phyloP scores from a whole-genome alignment of 92 coral and sea anemone genomes.

The Epizoanthus fatuus region DNA sequence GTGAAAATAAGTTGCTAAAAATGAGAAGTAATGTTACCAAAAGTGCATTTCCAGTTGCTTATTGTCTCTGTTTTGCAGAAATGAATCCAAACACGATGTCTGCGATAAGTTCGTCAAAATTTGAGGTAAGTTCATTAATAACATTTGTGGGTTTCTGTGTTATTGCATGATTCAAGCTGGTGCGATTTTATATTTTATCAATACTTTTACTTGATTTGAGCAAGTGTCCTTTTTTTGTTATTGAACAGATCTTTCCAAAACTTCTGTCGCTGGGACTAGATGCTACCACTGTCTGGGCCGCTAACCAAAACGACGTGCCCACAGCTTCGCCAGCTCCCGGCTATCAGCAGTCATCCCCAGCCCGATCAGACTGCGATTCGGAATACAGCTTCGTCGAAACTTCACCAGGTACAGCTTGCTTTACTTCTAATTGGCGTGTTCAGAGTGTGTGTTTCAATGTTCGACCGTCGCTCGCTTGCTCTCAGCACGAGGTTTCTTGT shows the following conservation, averaged over 20 bases:
- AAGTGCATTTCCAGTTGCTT: not conserved
- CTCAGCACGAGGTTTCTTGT: not conserved
- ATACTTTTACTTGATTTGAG: not conserved
- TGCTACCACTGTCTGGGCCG: constrained; percentile 18
- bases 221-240: not conserved
- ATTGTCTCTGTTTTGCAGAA: not conserved
- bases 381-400: constrained; percentile 5
- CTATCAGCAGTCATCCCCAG: constrained; percentile 2
- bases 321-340: constrained; percentile 71
- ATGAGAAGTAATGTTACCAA: not conserved
- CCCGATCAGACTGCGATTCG: constrained; percentile 19
- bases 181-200: not conserved
- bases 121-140: not conserved
- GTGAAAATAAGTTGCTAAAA: not conserved
- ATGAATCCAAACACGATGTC: not conserved
- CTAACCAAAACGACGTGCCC: constrained; percentile 71
- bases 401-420: constrained; percentile 20
- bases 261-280: not conserved
- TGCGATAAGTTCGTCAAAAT: not conserved
- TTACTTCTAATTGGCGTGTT: too few species aligned
- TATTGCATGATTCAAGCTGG: not conserved
- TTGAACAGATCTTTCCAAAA: not conserved
- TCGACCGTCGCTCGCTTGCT: too few species aligned
- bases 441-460: too few species aligned
- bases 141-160: not conserved